Percentiles rank a stretch among this genome's conserved stretches.
Conservation (phyloP, 2,113 vertebrate genomes). For the Lanius ludovicianus region DNA sequence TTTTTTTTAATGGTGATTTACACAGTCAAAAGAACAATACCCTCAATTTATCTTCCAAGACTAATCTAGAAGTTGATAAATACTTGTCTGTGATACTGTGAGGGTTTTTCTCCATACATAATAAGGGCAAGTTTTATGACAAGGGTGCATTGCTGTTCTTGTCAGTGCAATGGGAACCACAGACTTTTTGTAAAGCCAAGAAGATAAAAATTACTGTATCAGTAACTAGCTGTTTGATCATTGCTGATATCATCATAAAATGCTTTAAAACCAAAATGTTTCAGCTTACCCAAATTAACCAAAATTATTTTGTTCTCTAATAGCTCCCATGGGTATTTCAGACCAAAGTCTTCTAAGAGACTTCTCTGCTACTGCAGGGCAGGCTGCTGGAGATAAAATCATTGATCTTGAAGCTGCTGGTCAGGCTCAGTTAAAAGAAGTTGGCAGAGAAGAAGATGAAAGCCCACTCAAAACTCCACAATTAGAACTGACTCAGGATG, state of each 20-base stretch:
- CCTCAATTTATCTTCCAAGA: neutral
- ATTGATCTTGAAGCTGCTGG: slow-evolving; percentile 40
- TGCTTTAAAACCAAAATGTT: neutral
- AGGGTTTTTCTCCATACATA: neutral
- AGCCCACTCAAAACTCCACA: slow-evolving; percentile 62
- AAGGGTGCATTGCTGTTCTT: neutral
- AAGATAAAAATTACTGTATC: neutral
- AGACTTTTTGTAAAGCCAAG: neutral
- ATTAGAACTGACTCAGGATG: slow-evolving; percentile 68
- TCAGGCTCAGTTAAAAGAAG: slow-evolving; percentile 51
- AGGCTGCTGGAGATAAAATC: slow-evolving; percentile 55
- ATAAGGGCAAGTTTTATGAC: neutral
- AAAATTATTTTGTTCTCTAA: neutral
- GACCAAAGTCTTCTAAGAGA: slow-evolving; percentile 75
- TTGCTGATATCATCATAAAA: neutral
- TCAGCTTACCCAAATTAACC: neutral
- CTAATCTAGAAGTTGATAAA: neutral
- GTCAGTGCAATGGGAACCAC: neutral
- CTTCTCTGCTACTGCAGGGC: slow-evolving; percentile 34
- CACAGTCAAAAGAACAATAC: neutral
- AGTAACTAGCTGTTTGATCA: neutral
- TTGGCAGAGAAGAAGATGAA: slow-evolving; percentile 59
- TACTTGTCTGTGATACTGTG: neutral
- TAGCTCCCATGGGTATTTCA: slow-evolving; percentile 83
- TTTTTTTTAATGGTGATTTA: neutral